Evolutionary conservation across 2,888 invertebrate species (phyloP).

Genomic region (Zaprionus obscuricornis): DNA sequence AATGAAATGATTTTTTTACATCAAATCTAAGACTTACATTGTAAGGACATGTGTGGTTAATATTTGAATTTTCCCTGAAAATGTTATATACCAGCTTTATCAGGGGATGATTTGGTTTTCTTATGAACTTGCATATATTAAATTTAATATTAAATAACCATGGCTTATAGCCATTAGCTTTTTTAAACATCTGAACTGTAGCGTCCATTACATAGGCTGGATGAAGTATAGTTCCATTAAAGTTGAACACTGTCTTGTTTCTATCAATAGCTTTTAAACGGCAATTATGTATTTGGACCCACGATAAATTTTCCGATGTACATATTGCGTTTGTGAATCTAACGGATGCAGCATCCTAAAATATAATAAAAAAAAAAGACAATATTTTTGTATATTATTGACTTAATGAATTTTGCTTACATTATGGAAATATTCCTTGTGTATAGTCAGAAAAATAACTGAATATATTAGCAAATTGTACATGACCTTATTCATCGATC

Average conservation of each 20-base stretch:
- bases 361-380: background rate
- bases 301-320: slow-evolving; percentile 4
- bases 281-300: slow-evolving; percentile 6
- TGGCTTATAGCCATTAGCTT: slow-evolving; percentile 23
- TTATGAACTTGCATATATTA: slow-evolving; percentile 13
- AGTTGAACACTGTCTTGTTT: slow-evolving; percentile 1
- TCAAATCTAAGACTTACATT: too few relatives aligned
- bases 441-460: too few relatives aligned
- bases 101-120: slow-evolving; percentile 9
- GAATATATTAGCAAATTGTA: too few relatives aligned
- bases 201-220: background rate
- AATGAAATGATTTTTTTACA: too few relatives aligned
- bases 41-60: slow-evolving; percentile 27
- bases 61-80: slow-evolving; percentile 6
- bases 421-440: background rate
- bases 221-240: background rate
- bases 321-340: slow-evolving; percentile 20
- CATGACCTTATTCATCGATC: too few relatives aligned
- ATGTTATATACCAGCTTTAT: slow-evolving; percentile 2
- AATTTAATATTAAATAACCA: slow-evolving; percentile 4
- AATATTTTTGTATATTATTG: too few relatives aligned
- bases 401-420: background rate
- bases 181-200: background rate
- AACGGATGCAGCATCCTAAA: background rate
- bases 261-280: slow-evolving; percentile 10